Percentiles rank a stretch among this genome's conserved stretches.
phyloP scores from a whole-genome alignment of 2,797 vertebrate species.

The Protosalanx chinensis region DNA sequence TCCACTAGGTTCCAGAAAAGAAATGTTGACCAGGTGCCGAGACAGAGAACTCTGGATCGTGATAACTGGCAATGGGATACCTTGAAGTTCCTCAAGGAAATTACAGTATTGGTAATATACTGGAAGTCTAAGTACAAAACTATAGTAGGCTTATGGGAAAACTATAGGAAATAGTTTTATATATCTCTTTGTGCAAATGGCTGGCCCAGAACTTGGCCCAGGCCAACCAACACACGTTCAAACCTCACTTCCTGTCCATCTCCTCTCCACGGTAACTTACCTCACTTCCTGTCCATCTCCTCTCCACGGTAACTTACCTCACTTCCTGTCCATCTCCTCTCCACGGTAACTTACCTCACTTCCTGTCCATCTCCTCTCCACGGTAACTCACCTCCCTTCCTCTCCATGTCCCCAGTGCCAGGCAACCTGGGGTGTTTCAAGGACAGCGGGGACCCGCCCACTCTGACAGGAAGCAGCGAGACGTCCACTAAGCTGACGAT shows the following conservation, averaged over 20 bases:
- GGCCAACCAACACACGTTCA: background rate
- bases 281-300: background rate
- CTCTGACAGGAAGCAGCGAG: conserved; percentile 86
- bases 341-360: too few species aligned
- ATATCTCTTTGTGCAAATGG: too few species aligned
- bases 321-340: too few species aligned
- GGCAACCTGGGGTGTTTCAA: conserved; percentile 94
- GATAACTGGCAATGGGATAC: too few species aligned
- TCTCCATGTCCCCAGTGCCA: conserved; percentile 79
- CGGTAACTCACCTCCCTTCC: conserved; percentile 6
- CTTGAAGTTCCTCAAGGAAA: background rate
- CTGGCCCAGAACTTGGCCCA: background rate
- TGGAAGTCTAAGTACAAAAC: background rate
- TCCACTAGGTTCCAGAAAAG: background rate
- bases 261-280: too few species aligned
- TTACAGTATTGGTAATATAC: background rate
- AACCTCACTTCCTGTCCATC: background rate
- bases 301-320: background rate
- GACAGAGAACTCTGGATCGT: too few species aligned
- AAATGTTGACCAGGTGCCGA: background rate
- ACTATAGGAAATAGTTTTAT: background rate
- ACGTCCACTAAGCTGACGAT: conserved; percentile 95
- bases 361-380: background rate
- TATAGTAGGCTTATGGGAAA: background rate
- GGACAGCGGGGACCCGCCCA: conserved; percentile 91